phyloP scores from a whole-genome alignment of 2,113 vertebrate genomes.

The Pseudopipra pipra region DNA sequence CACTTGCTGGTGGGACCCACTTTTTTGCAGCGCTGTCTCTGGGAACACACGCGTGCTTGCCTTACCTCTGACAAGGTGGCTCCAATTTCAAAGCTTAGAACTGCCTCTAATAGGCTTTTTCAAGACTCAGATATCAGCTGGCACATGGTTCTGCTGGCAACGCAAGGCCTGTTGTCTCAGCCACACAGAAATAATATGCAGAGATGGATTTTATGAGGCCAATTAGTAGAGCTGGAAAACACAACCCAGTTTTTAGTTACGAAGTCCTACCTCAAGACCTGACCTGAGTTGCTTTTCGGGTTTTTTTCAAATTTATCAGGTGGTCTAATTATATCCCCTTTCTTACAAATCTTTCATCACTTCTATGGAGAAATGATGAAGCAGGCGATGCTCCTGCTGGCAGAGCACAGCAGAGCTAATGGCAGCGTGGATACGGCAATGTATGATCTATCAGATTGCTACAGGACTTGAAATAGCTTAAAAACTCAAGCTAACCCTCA shows the following conservation, averaged over 20 bases:
- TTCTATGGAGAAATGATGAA: background rate
- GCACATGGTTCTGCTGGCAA: background rate
- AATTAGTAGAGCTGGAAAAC: background rate
- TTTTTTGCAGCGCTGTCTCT: background rate
- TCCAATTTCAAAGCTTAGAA: background rate
- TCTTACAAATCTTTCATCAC: background rate
- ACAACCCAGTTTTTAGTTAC: background rate
- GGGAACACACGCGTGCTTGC: background rate
- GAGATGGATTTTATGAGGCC: background rate
- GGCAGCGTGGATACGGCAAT: background rate
- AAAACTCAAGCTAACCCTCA: rapidly evolving
- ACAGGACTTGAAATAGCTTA: background rate
- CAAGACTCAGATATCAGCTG: background rate
- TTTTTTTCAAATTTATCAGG: background rate
- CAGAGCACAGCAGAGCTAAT: rapidly evolving
- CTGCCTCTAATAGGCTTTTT: background rate
- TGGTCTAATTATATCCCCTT: background rate
- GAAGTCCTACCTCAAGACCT: background rate
- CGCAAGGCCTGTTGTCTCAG: background rate
- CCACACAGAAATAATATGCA: background rate
- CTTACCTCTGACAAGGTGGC: background rate
- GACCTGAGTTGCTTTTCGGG: rapidly evolving
- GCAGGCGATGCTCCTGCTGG: background rate
- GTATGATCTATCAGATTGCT: background rate
- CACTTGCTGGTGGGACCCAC: background rate